Base-by-base conservation (phyloP, 2,113 vertebrate genomes). In the Onychostruthus taczanowskii region DNA sequence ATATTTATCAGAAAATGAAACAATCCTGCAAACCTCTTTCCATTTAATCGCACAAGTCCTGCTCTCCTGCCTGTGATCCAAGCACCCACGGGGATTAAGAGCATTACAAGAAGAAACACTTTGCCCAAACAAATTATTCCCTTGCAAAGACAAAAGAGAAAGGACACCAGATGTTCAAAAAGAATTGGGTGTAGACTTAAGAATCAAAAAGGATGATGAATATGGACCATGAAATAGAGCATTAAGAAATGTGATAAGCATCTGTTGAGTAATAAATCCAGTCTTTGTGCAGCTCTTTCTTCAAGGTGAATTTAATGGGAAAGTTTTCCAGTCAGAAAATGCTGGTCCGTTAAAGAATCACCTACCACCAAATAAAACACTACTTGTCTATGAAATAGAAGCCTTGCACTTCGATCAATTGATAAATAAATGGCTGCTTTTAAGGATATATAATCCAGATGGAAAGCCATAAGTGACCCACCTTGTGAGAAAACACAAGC, bases 101-200 rank as follows among this genome's bases (percentile, higher is more conserved):
- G 61, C 77, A 95, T 92, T 96, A 85, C 47, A 95, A 93, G 90
- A 59, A 76, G 81, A 96, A 97, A 95, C 19, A 35, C 46, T 85
- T 90, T 22, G 6, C 58, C 55, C 64, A 87, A 90, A 97, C 30
- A 95, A 95, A 96, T 95, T 82, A 95, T 94, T 96, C 43, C 89
- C 64, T 94, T 90, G 93, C 90, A 91, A 94, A 95, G 27, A 68
- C 4, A 37, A 70, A 73, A 93, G 63, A 91, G 61, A 93, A 93
- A 83, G 70, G 91, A 95, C 64, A 86, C 46, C 97, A 97, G 96
- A 97, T 98, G 96, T 97, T 97, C 84, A 86, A 55, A 95, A 95
- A 91, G 69, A 95, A 86, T n/a, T 84, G 41, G 13, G 86, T 93
- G 92, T 92, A 96, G 70, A 95, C 93, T 95, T 94, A 94, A 92